These are phyloP conservation scores for Danio choprae DNA, from an alignment of 2,797 vertebrate genomes.

Conservation along the genomic window DNA sequence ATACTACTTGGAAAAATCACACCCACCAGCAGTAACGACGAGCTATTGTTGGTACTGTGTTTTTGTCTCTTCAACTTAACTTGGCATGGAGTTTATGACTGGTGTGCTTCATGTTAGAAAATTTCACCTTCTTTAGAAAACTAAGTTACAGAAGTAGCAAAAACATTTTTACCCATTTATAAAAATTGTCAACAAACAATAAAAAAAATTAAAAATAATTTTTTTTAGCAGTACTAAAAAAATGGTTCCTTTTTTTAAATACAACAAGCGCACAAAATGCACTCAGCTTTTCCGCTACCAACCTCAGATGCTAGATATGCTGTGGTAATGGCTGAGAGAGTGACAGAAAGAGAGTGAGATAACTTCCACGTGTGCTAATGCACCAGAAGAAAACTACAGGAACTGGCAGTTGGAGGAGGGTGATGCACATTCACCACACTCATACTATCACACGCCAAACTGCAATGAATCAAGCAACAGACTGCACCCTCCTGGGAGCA, in stretches of 20 bases:
- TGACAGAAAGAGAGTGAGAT: conserved; percentile 28
- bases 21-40: too few relatives aligned
- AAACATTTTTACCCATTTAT: not conserved
- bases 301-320: conserved; percentile 64
- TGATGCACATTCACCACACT: not conserved
- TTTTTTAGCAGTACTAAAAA: conserved; percentile 8
- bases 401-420: conserved; percentile 53
- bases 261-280: conserved; percentile 63
- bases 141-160: not conserved
- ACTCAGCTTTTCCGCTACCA: conserved; percentile 68
- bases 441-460: not conserved
- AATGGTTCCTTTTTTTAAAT: conserved; percentile 67
- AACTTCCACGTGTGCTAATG: conserved; percentile 29
- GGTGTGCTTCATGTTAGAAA: not conserved
- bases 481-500: conserved; percentile 44
- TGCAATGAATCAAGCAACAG: conserved; percentile 60
- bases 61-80: not conserved
- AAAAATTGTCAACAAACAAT: not conserved
- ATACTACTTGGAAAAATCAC: too few relatives aligned
- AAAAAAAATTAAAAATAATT: too few relatives aligned
- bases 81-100: not conserved
- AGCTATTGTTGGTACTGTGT: too few relatives aligned
- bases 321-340: conserved; percentile 25
- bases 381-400: conserved; percentile 45
- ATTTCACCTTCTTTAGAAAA: not conserved